These are phyloP conservation scores for Arctia plantaginis DNA, from an alignment of 2,888 invertebrate species.

Conservation along the genomic window DNA sequence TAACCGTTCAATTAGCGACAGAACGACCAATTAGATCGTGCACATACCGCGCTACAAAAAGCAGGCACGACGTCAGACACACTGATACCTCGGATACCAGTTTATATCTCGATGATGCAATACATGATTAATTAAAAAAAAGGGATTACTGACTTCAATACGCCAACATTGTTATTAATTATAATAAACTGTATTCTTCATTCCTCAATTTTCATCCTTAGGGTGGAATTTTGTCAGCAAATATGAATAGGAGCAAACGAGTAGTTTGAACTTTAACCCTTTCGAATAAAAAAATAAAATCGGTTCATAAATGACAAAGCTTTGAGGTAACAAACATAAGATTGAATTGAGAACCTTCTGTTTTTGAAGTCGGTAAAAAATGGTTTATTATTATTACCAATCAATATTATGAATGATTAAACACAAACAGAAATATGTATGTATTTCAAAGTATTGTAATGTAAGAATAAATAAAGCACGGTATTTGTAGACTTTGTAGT, in stretches of 20 bases:
- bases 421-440: neutral
- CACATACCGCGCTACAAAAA: slow-evolving; percentile 70
- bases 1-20: slow-evolving; percentile 79
- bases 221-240: neutral
- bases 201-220: neutral
- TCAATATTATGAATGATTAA: neutral
- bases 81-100: slow-evolving; percentile 37
- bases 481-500: neutral
- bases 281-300: neutral
- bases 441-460: neutral
- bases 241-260: neutral
- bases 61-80: slow-evolving; percentile 36
- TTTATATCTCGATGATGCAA: neutral
- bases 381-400: neutral
- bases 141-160: too few relatives aligned
- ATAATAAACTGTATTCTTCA: neutral
- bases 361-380: too few relatives aligned
- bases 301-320: neutral
- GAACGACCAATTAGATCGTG: slow-evolving; percentile 72
- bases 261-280: too few relatives aligned
- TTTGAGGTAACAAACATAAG: neutral
- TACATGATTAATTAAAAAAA: neutral
- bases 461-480: slow-evolving; percentile 5
- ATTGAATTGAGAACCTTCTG: too few relatives aligned
- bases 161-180: too few relatives aligned